Evolutionary conservation across 2,888 invertebrate species (phyloP).

Genomic region (Elmis aenea): DNA sequence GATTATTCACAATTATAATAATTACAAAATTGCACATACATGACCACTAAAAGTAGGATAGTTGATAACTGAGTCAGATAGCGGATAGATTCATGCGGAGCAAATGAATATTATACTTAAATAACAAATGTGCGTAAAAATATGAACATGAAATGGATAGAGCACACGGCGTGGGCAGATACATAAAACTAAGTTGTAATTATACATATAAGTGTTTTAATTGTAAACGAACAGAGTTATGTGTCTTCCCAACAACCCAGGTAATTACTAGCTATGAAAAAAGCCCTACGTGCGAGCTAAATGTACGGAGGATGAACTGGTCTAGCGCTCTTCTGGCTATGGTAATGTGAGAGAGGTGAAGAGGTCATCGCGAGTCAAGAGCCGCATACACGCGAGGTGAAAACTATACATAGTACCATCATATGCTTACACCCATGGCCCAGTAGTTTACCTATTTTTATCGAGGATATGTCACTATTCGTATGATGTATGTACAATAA

Average conservation of each 20-base stretch:
- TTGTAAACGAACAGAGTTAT: conserved; percentile 41
- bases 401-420: conserved; percentile 34
- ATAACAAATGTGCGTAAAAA: conserved; percentile 22
- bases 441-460: conserved; percentile 35
- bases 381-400: conserved; percentile 43
- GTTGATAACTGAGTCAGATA: neutral
- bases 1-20: too few relatives aligned
- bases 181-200: conserved; percentile 45
- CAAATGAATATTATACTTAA: conserved; percentile 20
- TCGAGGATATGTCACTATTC: conserved; percentile 30
- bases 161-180: conserved; percentile 41
- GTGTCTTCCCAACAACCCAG: conserved; percentile 37
- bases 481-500: neutral
- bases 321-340: conserved; percentile 38
- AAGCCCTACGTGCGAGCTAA: conserved; percentile 18
- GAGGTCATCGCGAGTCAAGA: conserved; percentile 46
- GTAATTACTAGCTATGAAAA: conserved; percentile 25
- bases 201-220: conserved; percentile 47
- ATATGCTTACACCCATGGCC: conserved; percentile 39
- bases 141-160: conserved; percentile 20
- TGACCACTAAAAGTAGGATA: too few relatives aligned
- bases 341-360: conserved; percentile 48
- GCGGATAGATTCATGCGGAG: conserved; percentile 12
- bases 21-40: too few relatives aligned
- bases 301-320: conserved; percentile 34